Evolutionary conservation across 1,140 invertebrate genomes (phyloP), one percentile per base, ranked within the genome.

Genomic region (Pseudomyrmex concolor): DNA sequence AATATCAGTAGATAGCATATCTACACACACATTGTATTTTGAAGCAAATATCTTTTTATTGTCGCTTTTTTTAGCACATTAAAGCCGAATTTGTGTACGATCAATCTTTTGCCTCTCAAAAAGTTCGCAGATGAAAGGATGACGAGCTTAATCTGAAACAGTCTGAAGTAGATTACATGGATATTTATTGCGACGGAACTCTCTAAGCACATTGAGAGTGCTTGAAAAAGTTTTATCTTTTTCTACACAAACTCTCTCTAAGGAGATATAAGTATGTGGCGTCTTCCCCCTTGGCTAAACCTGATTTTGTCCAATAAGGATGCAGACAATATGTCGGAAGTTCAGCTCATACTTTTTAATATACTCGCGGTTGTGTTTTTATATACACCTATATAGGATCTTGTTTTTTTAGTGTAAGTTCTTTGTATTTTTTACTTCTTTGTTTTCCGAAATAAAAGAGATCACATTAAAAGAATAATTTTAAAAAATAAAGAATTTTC

Each of bases 231-330:
- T 80, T 60, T 70, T 13, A 13, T 70, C 15, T 25, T 25, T n/a
- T 68, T 50, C 54, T 80, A 70, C 34, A 17, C 19, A 48, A 80
- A 80, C 64, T 78, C 43, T 7, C 5, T 68, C 43, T 17, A 25
- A 70, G 66, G 55, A 13, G 15, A 80, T 80, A 70, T 60, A 80
- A 70, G 66, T 70, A 59, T 70, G 43, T 57, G 15, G 34, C 34
- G 34, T 34, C 34, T n/a, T n/a, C 15, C 17, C 43, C 19, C 15
- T 50, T 43, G 54, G n/a, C 54, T 59, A 70, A 80, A 17, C 8
- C 54, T 48, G 51, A 70, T 70, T 80, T 50, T 70, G 15, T 70
- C 19, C 64, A 50, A 80, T 80, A 70, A 80, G 66, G 12, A 70
- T 70, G 19, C 25, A 64, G 60, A 66, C 45, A 76, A 48, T 74